phyloP scores from a whole-genome alignment of 2,113 vertebrate genomes.

The Takifugu flavidus region DNA sequence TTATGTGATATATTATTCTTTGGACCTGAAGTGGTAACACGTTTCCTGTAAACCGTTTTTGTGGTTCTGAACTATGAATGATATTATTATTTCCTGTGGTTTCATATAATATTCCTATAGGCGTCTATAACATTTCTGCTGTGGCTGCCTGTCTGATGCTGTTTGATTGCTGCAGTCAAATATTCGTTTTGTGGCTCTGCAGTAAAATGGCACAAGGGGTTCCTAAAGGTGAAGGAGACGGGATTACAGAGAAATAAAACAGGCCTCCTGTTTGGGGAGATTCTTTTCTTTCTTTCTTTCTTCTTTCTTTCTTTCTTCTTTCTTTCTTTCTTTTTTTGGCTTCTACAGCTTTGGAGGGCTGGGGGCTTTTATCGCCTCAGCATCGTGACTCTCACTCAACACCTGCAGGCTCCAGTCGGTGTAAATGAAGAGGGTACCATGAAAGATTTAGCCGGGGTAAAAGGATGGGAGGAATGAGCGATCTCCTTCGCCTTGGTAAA shows the following conservation, averaged over 20 bases:
- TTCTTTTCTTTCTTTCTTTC: not conserved
- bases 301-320: not conserved
- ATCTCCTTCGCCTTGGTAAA: slow-evolving; percentile 60
- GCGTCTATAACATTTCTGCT: slow-evolving; percentile 25
- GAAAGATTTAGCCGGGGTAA: slow-evolving; percentile 53
- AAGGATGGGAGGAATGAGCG: slow-evolving; percentile 54
- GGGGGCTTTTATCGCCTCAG: slow-evolving; percentile 43
- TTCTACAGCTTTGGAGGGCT: not conserved
- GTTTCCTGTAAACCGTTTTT: not conserved
- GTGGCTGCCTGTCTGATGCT: slow-evolving; percentile 28
- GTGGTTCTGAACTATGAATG: not conserved
- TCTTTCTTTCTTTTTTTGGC: not conserved
- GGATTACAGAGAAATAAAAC: slow-evolving; percentile 30
- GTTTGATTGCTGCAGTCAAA: slow-evolving; percentile 1
- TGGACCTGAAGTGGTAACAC: too few relatives aligned
- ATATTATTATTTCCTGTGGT: slow-evolving; percentile 30
- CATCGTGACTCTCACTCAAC: slow-evolving; percentile 62
- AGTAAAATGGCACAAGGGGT: not conserved
- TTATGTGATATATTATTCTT: too few relatives aligned
- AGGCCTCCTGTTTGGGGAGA: not conserved
- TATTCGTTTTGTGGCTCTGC: slow-evolving; percentile 1
- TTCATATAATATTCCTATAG: slow-evolving; percentile 38
- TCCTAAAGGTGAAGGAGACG: not conserved
- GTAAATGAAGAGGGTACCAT: slow-evolving; percentile 59
- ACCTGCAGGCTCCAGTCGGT: slow-evolving; percentile 58